Percentiles rank a stretch among this genome's conserved stretches.
phyloP scores from a whole-genome alignment of 2,888 invertebrate species.

The Taenaris catops region DNA sequence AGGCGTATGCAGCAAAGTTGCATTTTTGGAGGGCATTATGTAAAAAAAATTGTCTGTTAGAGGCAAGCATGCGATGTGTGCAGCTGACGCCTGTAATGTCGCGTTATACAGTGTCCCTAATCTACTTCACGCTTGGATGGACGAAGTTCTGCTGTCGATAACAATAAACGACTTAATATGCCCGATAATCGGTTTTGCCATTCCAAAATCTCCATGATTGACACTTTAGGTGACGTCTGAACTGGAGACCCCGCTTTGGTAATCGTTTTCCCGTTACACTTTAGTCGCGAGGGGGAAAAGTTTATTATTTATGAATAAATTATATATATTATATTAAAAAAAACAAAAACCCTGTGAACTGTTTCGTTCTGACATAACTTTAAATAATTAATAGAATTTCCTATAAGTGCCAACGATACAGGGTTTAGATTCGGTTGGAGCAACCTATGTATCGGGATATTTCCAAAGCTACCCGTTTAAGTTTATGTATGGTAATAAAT shows the following conservation, averaged over 20 bases:
- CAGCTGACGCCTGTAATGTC: constrained; percentile 76
- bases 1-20: too few species aligned
- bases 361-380: too few species aligned
- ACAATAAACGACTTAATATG: constrained; percentile 77
- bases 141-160: constrained; percentile 65
- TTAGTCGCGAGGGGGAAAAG: constrained; percentile 22
- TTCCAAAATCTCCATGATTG: constrained; percentile 75
- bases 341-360: too few species aligned
- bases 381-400: too few species aligned
- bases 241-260: constrained; percentile 45
- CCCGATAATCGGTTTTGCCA: constrained; percentile 77
- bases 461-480: too few species aligned
- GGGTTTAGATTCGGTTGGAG: too few species aligned
- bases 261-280: constrained; percentile 40
- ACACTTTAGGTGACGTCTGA: constrained; percentile 70
- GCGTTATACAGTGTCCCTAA: constrained; percentile 77
- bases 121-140: constrained; percentile 70
- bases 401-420: too few species aligned
- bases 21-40: too few species aligned
- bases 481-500: too few species aligned
- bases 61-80: constrained; percentile 58
- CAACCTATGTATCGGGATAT: too few species aligned
- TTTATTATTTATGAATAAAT: too few species aligned
- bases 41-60: constrained; percentile 38
- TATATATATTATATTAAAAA: too few species aligned